Conservation (phyloP, 2,888 invertebrate genomes). For the Ectemnius continuus region DNA sequence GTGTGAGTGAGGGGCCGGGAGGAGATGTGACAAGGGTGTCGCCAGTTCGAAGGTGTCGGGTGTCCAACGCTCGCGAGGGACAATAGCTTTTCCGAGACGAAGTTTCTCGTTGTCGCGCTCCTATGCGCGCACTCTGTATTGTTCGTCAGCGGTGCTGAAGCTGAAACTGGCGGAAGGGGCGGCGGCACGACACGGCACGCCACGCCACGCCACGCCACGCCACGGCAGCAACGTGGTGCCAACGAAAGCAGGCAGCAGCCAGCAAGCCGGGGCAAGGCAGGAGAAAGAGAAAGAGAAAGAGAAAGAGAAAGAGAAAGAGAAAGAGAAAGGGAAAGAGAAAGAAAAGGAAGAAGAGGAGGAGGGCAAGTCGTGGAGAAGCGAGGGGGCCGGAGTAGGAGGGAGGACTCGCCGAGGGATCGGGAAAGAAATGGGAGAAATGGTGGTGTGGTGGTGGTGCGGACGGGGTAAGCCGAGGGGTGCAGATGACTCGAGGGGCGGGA, state of each 20-base stretch:
- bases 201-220: neutral
- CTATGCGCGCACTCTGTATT: slow-evolving; percentile 42
- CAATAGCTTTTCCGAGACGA: slow-evolving; percentile 46
- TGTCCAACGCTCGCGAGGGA: slow-evolving; percentile 42
- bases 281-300: slow-evolving; percentile 1
- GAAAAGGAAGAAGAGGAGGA: slow-evolving; percentile 15
- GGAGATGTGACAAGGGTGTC: no score
- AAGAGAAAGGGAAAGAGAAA: slow-evolving; percentile 2
- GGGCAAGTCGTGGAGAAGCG: slow-evolving; percentile 13
- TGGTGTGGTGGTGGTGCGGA: neutral
- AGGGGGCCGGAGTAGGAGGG: neutral
- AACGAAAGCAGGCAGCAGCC: no score
- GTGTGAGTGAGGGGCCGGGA: no score
- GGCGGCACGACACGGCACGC: slow-evolving; percentile 4
- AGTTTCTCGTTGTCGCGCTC: slow-evolving; percentile 33
- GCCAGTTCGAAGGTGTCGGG: no score
- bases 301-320: slow-evolving; percentile 14
- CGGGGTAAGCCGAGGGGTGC: neutral
- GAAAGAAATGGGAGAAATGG: neutral
- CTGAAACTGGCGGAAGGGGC: slow-evolving; percentile 21
- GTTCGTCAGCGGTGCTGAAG: slow-evolving; percentile 48
- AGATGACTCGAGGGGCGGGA: slow-evolving; percentile 29
- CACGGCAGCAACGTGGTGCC: neutral
- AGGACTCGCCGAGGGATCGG: slow-evolving; percentile 5
- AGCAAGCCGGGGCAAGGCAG: no score